Conservation (phyloP, 1,140 invertebrate genomes). For the Maconellicoccus hirsutus region DNA sequence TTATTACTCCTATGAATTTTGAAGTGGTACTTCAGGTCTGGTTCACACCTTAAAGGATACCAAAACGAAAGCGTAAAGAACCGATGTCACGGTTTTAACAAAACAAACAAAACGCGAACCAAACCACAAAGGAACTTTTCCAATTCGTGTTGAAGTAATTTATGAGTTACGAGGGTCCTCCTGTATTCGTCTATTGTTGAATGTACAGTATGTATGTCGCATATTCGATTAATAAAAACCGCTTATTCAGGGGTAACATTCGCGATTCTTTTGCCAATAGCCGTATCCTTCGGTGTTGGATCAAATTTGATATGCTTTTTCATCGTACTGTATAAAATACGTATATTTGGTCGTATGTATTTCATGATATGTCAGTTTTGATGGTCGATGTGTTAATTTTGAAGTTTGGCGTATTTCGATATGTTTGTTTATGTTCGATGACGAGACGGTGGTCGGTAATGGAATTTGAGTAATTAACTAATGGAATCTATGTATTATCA, state of each 20-base stretch:
- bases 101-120: background rate
- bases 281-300: background rate
- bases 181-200: background rate
- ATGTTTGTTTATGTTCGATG: too few relatives aligned
- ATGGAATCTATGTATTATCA: too few relatives aligned
- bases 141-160: background rate
- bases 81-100: constrained; percentile 6
- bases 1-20: background rate
- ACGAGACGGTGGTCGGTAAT: too few relatives aligned
- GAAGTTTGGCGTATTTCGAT: background rate
- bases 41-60: background rate
- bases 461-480: too few relatives aligned
- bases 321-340: background rate
- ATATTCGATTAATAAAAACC: background rate
- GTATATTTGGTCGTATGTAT: background rate
- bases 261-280: constrained; percentile 3
- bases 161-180: background rate
- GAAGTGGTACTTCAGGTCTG: background rate
- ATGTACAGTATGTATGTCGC: background rate
- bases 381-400: background rate
- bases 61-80: constrained; percentile 4
- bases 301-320: background rate
- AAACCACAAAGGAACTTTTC: constrained; percentile 3
- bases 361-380: background rate
- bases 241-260: background rate